Percentiles rank a stretch among this genome's conserved stretches.
Conservation (phyloP, 2,888 invertebrate species). For the Xylota sylvarum region DNA sequence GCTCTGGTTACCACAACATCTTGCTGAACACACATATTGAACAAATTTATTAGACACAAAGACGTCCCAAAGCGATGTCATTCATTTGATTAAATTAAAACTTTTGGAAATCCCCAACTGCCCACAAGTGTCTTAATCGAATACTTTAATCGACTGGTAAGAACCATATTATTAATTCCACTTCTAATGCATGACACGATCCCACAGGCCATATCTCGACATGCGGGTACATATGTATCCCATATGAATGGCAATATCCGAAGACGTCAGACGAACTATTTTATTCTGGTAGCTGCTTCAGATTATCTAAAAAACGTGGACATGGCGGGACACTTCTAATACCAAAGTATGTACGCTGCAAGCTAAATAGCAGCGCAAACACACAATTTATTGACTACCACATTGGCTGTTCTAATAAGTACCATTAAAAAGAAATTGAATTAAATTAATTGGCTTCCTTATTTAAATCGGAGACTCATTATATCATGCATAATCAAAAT, state of each 20-base stretch:
- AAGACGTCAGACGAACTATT: background rate
- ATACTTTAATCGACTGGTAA: background rate
- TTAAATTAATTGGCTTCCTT: conserved; percentile 26
- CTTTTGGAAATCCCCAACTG: background rate
- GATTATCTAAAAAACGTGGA: background rate
- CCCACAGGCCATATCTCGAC: background rate
- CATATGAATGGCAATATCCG: background rate
- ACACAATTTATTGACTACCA: background rate
- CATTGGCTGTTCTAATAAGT: conserved; percentile 1
- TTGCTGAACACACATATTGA: no score
- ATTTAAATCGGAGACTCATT: conserved; percentile 3
- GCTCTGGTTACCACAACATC: no score
- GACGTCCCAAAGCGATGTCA: background rate
- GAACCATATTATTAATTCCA: background rate
- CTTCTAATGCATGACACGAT: background rate
- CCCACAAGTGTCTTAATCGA: background rate
- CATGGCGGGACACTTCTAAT: conserved; percentile 6
- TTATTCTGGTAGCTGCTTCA: background rate
- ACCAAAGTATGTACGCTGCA: background rate
- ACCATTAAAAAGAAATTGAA: conserved; percentile 31
- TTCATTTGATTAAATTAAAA: background rate
- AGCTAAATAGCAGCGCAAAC: background rate
- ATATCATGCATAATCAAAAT: conserved; percentile 9
- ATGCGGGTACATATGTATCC: background rate
- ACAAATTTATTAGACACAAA: background rate